A percentile compares a stretch with the other conserved stretches of the same genome.
Evolutionary conservation across 53 echinoderm and acorn worm genomes (phyloP).

Genomic region (Astropecten irregularis): DNA sequence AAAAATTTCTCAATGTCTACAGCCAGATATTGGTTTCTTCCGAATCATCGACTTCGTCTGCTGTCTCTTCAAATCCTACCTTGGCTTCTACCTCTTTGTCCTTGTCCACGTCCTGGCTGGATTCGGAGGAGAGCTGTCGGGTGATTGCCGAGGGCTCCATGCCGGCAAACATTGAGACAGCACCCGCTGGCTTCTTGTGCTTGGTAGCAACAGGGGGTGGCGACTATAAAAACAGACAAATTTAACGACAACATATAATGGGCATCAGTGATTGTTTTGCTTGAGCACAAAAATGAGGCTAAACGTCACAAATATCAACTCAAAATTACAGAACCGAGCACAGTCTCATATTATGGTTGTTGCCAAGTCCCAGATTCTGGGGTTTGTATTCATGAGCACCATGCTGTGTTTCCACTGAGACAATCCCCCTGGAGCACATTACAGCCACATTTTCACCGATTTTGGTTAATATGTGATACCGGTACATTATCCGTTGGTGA

Average conservation of each 20-base stretch:
- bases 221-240: too few species aligned
- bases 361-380: too few species aligned
- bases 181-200: conserved; percentile 77
- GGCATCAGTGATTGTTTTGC: background rate
- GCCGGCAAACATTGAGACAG: conserved; percentile 81
- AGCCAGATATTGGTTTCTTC: conserved; percentile 18
- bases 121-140: conserved; percentile 22
- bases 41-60: background rate
- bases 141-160: conserved; percentile 61
- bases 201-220: conserved; percentile 8
- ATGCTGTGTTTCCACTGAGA: too few species aligned
- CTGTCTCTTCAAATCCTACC: conserved; percentile 43
- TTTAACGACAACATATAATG: background rate
- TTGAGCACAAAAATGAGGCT: background rate
- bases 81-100: conserved; percentile 25
- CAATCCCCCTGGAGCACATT: too few species aligned
- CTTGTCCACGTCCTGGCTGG: conserved; percentile 9
- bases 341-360: too few species aligned
- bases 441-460: too few species aligned
- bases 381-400: too few species aligned
- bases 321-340: background rate
- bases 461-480: too few species aligned
- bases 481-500: too few species aligned
- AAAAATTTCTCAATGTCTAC: too few species aligned
- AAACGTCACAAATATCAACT: background rate